Evolutionary conservation across 2,888 invertebrate species (phyloP).

Genomic region (Tridacna crocea): DNA sequence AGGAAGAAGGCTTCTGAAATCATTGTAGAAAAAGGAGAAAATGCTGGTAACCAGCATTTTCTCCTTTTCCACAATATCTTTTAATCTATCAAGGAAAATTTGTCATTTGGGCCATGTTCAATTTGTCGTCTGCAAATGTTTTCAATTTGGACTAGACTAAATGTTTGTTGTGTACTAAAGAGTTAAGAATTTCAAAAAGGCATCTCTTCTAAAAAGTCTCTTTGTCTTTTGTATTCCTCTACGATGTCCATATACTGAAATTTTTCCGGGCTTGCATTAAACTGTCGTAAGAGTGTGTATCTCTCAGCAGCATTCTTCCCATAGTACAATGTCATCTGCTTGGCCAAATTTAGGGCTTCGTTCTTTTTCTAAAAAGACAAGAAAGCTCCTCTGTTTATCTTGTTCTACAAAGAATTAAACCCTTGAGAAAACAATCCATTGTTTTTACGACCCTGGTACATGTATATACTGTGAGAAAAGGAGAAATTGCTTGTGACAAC

Average conservation of each 20-base stretch:
- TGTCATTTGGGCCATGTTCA: background rate
- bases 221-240: conserved; percentile 67
- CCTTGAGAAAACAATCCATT: background rate
- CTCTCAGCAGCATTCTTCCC: conserved; percentile 65
- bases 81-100: background rate
- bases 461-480: background rate
- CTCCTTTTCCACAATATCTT: background rate
- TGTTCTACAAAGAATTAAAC: background rate
- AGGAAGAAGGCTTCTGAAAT: background rate
- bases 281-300: conserved; percentile 68
- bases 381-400: background rate
- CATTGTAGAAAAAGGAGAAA: background rate
- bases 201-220: conserved; percentile 62
- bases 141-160: conserved; percentile 57
- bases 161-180: background rate
- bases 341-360: conserved; percentile 73
- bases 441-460: background rate
- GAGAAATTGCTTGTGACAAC: too few relatives aligned
- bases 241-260: conserved; percentile 70
- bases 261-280: conserved; percentile 69
- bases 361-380: conserved; percentile 66
- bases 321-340: conserved; percentile 75
- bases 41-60: background rate
- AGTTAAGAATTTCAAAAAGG: conserved; percentile 40
- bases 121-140: conserved; percentile 64